Conservation (phyloP, 1,140 invertebrate genomes). For the Drosophila kikkawai region DNA sequence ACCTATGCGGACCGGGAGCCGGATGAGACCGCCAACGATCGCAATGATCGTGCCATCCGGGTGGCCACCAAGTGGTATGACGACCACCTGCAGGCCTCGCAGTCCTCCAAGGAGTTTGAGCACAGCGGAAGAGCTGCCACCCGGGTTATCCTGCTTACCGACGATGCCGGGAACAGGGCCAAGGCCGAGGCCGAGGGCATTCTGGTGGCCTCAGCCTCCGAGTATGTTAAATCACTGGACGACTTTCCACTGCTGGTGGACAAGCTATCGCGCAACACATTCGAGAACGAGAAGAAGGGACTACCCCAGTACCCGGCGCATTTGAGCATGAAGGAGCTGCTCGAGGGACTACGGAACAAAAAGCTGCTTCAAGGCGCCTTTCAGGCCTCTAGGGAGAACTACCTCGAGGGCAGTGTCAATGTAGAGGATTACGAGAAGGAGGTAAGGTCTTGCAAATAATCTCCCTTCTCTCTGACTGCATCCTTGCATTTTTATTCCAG, state of each 20-base stretch:
- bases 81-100: slow-evolving; percentile 86
- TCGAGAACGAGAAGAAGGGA: slow-evolving; percentile 87
- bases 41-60: slow-evolving; percentile 96
- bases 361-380: slow-evolving; percentile 94
- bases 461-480: background rate
- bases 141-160: slow-evolving; percentile 92
- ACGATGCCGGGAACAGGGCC: slow-evolving; percentile 92
- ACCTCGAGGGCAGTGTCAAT: slow-evolving; percentile 96
- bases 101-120: slow-evolving; percentile 54
- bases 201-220: slow-evolving; percentile 88
- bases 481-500: slow-evolving; percentile 85
- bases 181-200: slow-evolving; percentile 90
- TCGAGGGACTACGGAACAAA: slow-evolving; percentile 92
- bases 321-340: slow-evolving; percentile 90
- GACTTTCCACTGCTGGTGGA: slow-evolving; percentile 90
- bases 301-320: slow-evolving; percentile 94
- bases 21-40: slow-evolving; percentile 94
- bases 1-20: slow-evolving; percentile 94
- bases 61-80: slow-evolving; percentile 93
- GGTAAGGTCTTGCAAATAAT: slow-evolving; percentile 85
- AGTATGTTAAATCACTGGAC: slow-evolving; percentile 90
- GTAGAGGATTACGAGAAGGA: slow-evolving; percentile 91
- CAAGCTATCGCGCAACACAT: slow-evolving; percentile 90
- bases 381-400: slow-evolving; percentile 95
- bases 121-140: slow-evolving; percentile 85